phyloP scores from a whole-genome alignment of 2,888 invertebrate species.

The Cryptocheilus praepositus region DNA sequence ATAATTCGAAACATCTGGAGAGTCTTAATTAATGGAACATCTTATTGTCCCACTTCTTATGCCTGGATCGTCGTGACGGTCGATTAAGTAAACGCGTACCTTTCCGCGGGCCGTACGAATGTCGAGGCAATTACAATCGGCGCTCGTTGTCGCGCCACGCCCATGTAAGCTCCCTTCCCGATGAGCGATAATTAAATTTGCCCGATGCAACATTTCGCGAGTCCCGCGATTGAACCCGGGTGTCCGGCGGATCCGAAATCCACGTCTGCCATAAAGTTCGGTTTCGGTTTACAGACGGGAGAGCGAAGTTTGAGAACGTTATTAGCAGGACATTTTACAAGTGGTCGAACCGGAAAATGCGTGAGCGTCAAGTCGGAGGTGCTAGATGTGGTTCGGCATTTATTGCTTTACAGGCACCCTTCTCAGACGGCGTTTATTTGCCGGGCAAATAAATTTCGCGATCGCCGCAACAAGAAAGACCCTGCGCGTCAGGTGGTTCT shows the following conservation, averaged over 20 bases:
- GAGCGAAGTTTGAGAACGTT: too few relatives aligned
- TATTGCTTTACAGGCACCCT: too few relatives aligned
- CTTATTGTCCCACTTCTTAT: constrained; percentile 62
- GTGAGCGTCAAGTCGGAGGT: too few relatives aligned
- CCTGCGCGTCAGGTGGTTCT: too few relatives aligned
- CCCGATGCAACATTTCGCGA: background rate
- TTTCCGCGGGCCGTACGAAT: constrained; percentile 43
- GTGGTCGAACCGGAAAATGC: too few relatives aligned
- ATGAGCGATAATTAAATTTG: background rate
- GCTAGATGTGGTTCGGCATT: too few relatives aligned
- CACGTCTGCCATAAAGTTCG: background rate
- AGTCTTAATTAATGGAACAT: constrained; percentile 71
- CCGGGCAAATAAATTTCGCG: too few relatives aligned
- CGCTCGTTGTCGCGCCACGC: constrained; percentile 54
- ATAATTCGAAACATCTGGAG: constrained; percentile 72
- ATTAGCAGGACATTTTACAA: too few relatives aligned
- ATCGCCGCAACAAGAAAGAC: too few relatives aligned
- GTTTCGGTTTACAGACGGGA: background rate
- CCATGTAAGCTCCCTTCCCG: constrained; percentile 20
- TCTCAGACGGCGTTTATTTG: too few relatives aligned
- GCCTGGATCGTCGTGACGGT: constrained; percentile 54
- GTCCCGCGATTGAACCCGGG: background rate
- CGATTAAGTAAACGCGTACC: constrained; percentile 67
- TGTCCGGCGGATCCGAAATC: background rate
- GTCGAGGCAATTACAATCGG: constrained; percentile 55